Evolutionary conservation across 2,888 invertebrate species (phyloP), one percentile per base, ranked within the genome.

Genomic region (Tetropium fuscum): DNA sequence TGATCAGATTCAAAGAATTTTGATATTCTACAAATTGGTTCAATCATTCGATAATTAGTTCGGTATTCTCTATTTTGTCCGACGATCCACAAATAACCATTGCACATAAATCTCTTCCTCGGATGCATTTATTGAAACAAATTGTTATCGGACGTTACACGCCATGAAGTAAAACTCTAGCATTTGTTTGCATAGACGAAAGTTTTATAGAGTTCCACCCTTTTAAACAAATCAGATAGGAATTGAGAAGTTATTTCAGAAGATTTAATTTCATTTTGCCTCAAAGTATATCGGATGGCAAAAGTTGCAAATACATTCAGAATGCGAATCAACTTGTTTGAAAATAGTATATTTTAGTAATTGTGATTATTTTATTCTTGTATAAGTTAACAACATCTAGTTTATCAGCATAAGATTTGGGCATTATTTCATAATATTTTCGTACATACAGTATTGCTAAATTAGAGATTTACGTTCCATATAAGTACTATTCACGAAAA

Each of bases 81-180:
- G n/a, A n/a, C n/a, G n/a, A n/a, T n/a, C n/a, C n/a, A n/a, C n/a
- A n/a, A n/a, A n/a, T n/a, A n/a, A n/a, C n/a, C n/a, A n/a, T n/a
- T n/a, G n/a, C n/a, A 48, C 15, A 18, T 36, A 34, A 36, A 48
- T 48, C 20, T 8, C 38, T 18, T 22, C n/a, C n/a, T 22, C 34
- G 34, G 36, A 48, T 48, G 48, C 36, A 48, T 20, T 34, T 48
- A 48, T 48, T 48, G 38, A 48, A 48, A 48, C 48, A 48, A 48
- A 48, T 48, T 25, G 22, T 16, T 36, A 25, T 15, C 13, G 15
- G 38, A 48, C 22, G 36, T 48, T 20, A 20, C 22, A 22, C 34
- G 13, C 34, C 15, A 11, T 48, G 48, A 36, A 48, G 20, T 22
- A 48, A 36, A 48, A 36, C 38, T 38, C 22, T 16, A 6, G 20